Conservation (phyloP, 2,888 invertebrate genomes). For the Geotrupes spiniger region DNA sequence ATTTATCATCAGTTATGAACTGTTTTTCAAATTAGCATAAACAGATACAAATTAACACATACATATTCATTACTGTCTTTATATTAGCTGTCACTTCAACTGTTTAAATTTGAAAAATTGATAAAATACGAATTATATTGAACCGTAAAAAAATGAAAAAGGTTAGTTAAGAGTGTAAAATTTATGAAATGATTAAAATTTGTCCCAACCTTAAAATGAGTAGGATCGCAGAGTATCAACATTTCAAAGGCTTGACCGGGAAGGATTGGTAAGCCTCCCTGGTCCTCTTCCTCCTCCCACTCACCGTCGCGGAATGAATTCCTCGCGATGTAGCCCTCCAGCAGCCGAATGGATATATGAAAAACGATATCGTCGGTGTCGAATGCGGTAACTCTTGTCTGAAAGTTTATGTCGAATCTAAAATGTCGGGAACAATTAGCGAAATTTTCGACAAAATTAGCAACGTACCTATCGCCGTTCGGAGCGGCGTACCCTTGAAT, state of each 20-base stretch:
- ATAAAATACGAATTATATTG: neutral
- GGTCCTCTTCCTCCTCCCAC: slow-evolving; percentile 61
- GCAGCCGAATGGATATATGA: slow-evolving; percentile 63
- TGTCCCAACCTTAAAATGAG: slow-evolving; percentile 29
- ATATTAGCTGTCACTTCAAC: too few species aligned
- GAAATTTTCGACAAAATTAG: neutral
- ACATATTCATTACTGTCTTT: too few species aligned
- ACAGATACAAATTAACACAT: too few species aligned
- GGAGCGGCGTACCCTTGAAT: slow-evolving; percentile 16
- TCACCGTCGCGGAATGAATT: slow-evolving; percentile 55
- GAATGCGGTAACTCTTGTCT: slow-evolving; percentile 67
- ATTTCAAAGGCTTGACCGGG: slow-evolving; percentile 70
- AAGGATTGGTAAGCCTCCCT: slow-evolving; percentile 58
- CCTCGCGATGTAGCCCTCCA: slow-evolving; percentile 56
- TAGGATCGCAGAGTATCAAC: slow-evolving; percentile 63
- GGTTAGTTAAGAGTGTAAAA: too few species aligned
- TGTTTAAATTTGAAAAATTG: neutral
- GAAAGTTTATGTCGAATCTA: slow-evolving; percentile 74
- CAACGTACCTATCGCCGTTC: slow-evolving; percentile 18
- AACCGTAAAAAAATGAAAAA: too few species aligned
- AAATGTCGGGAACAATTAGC: neutral
- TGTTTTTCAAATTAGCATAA: too few species aligned
- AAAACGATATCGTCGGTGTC: slow-evolving; percentile 75
- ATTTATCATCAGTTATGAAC: too few species aligned
- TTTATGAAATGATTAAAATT: neutral